These are phyloP conservation scores for Nothocercus nigrocapillus DNA, from an alignment of 2,113 vertebrate genomes.

Conservation along the genomic window DNA sequence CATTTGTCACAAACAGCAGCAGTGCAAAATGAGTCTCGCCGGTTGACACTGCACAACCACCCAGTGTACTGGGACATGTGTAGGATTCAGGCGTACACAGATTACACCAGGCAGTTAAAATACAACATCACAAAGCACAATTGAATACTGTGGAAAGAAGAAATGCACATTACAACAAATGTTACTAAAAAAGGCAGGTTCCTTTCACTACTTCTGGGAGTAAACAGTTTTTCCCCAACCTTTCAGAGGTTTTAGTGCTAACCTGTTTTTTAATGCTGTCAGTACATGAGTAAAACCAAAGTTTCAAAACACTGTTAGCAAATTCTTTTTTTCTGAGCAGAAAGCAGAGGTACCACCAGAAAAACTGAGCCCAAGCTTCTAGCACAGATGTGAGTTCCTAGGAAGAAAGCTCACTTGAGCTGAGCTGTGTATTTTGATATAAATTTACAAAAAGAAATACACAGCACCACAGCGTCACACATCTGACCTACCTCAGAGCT, in stretches of 20 bases:
- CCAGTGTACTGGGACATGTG: not conserved
- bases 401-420: not conserved
- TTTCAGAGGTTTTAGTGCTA: not conserved
- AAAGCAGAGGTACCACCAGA: not conserved
- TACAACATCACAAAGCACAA: not conserved
- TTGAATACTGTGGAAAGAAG: not conserved
- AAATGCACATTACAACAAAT: not conserved
- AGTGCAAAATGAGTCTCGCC: not conserved
- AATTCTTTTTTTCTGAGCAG: not conserved
- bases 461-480: rapidly evolving
- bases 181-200: not conserved
- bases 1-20: not conserved
- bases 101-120: not conserved
- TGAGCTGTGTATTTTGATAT: not conserved
- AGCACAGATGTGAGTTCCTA: not conserved
- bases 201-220: not conserved
- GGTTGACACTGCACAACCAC: not conserved
- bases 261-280: not conserved
- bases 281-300: not conserved
- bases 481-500: not conserved
- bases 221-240: not conserved
- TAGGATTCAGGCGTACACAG: not conserved
- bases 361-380: not conserved
- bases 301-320: not conserved
- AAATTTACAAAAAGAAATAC: not conserved